Evolutionary conservation across 2,113 vertebrate genomes (phyloP).

Genomic region (Promerops cafer): DNA sequence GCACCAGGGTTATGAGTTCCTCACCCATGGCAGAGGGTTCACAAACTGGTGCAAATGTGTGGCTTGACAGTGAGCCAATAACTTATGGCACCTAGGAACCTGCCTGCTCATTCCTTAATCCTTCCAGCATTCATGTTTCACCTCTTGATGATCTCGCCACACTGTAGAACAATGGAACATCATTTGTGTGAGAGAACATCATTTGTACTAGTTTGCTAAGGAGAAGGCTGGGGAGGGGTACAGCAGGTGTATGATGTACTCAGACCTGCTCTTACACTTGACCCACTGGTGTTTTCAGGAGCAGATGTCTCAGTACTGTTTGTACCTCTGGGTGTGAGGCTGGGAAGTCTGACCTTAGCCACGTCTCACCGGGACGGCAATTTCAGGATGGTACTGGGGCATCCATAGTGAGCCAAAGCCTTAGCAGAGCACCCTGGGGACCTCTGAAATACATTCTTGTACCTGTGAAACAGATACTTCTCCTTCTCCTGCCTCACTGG

Average conservation of each 20-base stretch:
- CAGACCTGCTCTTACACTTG: not conserved
- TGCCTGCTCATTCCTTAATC: not conserved
- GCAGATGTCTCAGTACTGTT: not conserved
- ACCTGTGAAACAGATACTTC: not conserved
- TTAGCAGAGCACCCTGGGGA: not conserved
- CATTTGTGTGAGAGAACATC: fast-evolving
- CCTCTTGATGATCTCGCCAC: not conserved
- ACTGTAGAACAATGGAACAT: not conserved
- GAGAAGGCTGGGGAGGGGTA: not conserved
- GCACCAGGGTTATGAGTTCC: not conserved
- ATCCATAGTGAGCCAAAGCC: not conserved
- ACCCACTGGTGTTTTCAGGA: not conserved
- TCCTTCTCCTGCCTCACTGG: not conserved
- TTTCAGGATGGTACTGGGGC: not conserved
- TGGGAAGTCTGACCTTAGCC: not conserved
- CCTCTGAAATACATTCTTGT: not conserved
- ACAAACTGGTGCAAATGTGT: not conserved
- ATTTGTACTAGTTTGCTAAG: not conserved
- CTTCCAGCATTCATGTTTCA: not conserved
- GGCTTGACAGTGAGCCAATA: not conserved
- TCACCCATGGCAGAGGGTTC: not conserved
- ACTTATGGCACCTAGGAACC: not conserved
- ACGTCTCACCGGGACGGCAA: not conserved
- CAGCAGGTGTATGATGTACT: not conserved
- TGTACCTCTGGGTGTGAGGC: not conserved